Base-by-base conservation (phyloP, 2,797 vertebrate species). In the Hoplostethus mediterraneus region DNA sequence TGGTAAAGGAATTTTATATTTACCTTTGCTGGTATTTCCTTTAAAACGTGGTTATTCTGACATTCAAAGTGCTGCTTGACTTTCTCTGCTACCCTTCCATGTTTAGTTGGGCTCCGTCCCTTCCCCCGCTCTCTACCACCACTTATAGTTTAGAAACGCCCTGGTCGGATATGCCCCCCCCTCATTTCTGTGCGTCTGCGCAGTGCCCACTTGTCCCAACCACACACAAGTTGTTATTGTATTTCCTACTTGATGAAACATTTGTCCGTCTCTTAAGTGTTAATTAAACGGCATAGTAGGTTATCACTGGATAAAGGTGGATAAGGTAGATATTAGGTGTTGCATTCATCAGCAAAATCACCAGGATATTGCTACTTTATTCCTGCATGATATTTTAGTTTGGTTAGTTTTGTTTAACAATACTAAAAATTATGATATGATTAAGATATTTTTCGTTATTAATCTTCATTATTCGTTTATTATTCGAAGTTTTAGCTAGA, bases 121-220 rank as follows among this genome's bases (percentile, higher is more conserved):
- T 79, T 63, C 44, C 69, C 47, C 53, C 67, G 51, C 21, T 67
- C 42, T 65, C 54, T 3, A 1, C 16, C 52, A 58, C 25, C 2
- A 1, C 14, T 40, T 53, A 28, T 49, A 55, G 16, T 63, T 60
- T 5, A 81, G 75, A 79, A 82, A 86, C 87, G 82, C 85, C 84
- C 62, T 36, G 40, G 58, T 70, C 6, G 38, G 33, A 40, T 38
- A 53, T 10, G 11, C 30, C 21, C 3, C 21, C 21, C 30, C 48
- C 49, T 11, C 5, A 6, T 12, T 48, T 0, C 25, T 51, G 12
- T 72, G 79, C 75, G 87, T 0, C 14, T 86, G 86, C 85, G 89
- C 83, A 80, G 7, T 62, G 44, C 14, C 11, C 5, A 2, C 42
- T 11, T 5, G 16, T 16, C 40, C 40, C 40, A 11, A 10, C 8